These are phyloP conservation scores for Bolborhynchus lineola DNA, from an alignment of 2,113 vertebrate genomes.

Conservation along the genomic window DNA sequence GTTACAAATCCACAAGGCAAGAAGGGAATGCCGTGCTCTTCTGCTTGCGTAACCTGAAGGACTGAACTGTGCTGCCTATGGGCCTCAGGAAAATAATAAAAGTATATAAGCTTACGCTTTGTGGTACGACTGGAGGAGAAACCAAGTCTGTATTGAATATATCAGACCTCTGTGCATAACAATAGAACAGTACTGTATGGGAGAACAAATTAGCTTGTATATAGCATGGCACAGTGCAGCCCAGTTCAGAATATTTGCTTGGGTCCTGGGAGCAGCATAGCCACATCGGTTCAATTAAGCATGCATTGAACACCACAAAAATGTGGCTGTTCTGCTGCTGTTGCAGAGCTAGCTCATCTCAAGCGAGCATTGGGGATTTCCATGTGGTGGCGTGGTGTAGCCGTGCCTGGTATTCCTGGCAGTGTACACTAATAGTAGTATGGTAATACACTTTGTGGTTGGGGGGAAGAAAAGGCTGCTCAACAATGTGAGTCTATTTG, in stretches of 20 bases:
- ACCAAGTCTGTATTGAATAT: neutral
- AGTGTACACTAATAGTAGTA: neutral
- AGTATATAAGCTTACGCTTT: neutral
- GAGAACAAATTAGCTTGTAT: neutral
- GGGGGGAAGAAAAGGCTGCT: neutral
- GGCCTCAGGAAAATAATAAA: neutral
- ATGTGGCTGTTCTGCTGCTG: neutral
- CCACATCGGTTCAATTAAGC: neutral
- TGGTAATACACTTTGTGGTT: neutral
- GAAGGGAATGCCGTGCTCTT: neutral
- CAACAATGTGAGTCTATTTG: neutral
- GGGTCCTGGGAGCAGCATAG: neutral
- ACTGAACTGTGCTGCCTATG: neutral
- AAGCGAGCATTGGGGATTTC: accelerated
- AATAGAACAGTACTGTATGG: neutral
- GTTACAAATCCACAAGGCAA: neutral
- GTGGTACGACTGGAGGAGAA: neutral
- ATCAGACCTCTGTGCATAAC: neutral
- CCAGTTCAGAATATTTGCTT: neutral
- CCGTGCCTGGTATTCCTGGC: neutral
- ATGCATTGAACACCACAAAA: neutral
- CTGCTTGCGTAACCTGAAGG: neutral
- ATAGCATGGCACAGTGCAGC: neutral
- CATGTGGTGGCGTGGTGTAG: neutral
- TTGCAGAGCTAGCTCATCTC: neutral